These are phyloP conservation scores for Drosophila melanica DNA, from an alignment of 1,140 invertebrate species.

Conservation along the genomic window DNA sequence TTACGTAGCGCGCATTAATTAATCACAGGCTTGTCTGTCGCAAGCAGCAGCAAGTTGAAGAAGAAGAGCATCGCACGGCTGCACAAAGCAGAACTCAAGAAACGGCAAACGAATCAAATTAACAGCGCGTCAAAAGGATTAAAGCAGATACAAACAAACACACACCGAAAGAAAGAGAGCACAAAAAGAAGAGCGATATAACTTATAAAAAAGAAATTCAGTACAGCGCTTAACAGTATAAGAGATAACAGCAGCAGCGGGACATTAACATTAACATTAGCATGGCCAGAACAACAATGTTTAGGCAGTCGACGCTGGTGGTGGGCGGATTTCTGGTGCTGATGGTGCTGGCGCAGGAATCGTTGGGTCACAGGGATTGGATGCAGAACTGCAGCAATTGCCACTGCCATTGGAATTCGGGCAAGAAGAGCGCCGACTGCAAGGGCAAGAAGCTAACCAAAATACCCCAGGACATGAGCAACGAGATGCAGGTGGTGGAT, in stretches of 20 bases:
- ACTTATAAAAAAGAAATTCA: too few relatives aligned
- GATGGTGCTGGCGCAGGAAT: constrained; percentile 4
- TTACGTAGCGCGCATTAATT: constrained; percentile 63
- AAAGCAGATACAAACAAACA: too few relatives aligned
- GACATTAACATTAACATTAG: too few relatives aligned
- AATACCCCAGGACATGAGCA: constrained; percentile 89
- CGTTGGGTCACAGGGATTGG: constrained; percentile 85
- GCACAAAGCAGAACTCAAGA: constrained; percentile 1
- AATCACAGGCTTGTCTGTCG: constrained; percentile 64
- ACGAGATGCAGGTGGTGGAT: constrained; percentile 91
- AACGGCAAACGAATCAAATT: constrained; percentile 44
- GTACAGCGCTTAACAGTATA: background rate
- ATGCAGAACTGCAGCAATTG: constrained; percentile 86
- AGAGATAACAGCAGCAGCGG: background rate
- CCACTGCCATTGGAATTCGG: constrained; percentile 91
- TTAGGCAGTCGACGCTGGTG: too few relatives aligned
- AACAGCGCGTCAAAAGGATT: constrained; percentile 51
- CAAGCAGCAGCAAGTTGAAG: constrained; percentile 16
- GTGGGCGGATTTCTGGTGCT: too few relatives aligned
- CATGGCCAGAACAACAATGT: constrained; percentile 9
- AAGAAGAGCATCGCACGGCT: background rate
- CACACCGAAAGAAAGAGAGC: constrained; percentile 38
- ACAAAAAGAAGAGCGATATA: background rate
- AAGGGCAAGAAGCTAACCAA: constrained; percentile 86
- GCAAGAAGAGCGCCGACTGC: constrained; percentile 93